Percentiles rank a stretch among this genome's conserved stretches.
Evolutionary conservation across 1,140 invertebrate species (phyloP).

Genomic region (Conus ventricosus): DNA sequence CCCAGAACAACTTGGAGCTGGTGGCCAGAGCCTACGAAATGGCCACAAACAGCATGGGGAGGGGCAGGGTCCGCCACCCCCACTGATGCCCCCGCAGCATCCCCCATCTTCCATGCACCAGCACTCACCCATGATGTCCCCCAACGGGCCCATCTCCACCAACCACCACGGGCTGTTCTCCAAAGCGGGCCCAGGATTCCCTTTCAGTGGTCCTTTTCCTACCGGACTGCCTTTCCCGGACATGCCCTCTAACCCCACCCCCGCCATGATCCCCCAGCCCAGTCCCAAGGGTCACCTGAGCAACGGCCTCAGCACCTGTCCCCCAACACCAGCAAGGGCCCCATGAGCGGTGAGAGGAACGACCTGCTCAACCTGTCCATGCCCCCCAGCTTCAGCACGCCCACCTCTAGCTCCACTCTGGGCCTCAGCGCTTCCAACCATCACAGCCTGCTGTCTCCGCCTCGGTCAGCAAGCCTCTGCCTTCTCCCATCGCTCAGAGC

Average conservation of each 20-base stretch:
- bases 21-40: slow-evolving; percentile 49
- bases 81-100: slow-evolving; percentile 27
- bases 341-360: neutral
- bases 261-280: slow-evolving; percentile 29
- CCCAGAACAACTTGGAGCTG: slow-evolving; percentile 44
- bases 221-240: slow-evolving; percentile 9
- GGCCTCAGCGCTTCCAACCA: slow-evolving; percentile 38
- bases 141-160: slow-evolving; percentile 29
- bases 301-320: slow-evolving; percentile 13
- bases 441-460: slow-evolving; percentile 41
- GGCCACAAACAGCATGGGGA: slow-evolving; percentile 45
- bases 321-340: neutral
- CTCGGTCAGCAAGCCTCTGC: slow-evolving; percentile 38
- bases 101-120: slow-evolving; percentile 22
- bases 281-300: slow-evolving; percentile 14
- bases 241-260: slow-evolving; percentile 24
- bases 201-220: slow-evolving; percentile 11
- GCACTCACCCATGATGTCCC: slow-evolving; percentile 40
- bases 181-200: slow-evolving; percentile 32
- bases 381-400: neutral
- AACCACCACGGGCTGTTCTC: slow-evolving; percentile 45
- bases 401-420: neutral
- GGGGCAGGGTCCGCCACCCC: slow-evolving; percentile 32
- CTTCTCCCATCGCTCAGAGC: slow-evolving; percentile 47
- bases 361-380: slow-evolving; percentile 2